phyloP scores from a whole-genome alignment of 2,113 vertebrate species.

The Saccopteryx leptura region DNA sequence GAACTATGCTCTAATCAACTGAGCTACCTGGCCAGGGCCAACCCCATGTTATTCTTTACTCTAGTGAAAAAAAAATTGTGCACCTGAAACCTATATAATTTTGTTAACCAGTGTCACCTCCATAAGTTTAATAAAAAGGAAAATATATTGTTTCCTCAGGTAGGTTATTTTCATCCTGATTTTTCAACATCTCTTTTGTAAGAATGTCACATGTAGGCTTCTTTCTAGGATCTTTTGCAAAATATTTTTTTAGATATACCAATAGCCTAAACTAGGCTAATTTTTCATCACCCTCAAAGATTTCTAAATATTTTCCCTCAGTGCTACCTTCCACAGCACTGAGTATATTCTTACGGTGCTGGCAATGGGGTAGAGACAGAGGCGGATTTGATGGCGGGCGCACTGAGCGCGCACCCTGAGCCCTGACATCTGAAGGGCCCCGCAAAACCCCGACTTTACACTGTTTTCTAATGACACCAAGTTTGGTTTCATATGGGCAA shows the following conservation, averaged over 20 bases:
- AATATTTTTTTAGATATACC: neutral
- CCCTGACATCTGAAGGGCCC: too few relatives aligned
- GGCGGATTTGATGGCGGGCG: too few relatives aligned
- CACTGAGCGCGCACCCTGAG: too few relatives aligned
- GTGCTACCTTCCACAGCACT: neutral
- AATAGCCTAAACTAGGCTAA: neutral
- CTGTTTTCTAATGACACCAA: too few relatives aligned
- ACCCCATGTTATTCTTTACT: too few relatives aligned
- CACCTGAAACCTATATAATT: too few relatives aligned
- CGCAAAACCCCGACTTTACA: too few relatives aligned
- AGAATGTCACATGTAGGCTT: neutral
- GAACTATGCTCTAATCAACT: too few relatives aligned
- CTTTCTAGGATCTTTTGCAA: neutral
- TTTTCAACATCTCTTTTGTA: neutral
- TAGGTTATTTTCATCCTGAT: neutral
- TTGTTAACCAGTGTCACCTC: too few relatives aligned
- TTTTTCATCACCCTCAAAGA: neutral
- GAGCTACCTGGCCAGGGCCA: too few relatives aligned
- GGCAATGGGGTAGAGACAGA: neutral
- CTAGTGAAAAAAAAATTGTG: too few relatives aligned
- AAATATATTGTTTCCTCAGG: neutral
- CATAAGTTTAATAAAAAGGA: neutral
- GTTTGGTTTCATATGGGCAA: too few relatives aligned
- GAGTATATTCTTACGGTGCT: neutral
- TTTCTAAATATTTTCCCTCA: neutral